A percentile compares a stretch with the other conserved stretches of the same genome.
Evolutionary conservation across 2,797 vertebrate species (phyloP).

Genomic region (Melanotaenia parkinsoni): DNA sequence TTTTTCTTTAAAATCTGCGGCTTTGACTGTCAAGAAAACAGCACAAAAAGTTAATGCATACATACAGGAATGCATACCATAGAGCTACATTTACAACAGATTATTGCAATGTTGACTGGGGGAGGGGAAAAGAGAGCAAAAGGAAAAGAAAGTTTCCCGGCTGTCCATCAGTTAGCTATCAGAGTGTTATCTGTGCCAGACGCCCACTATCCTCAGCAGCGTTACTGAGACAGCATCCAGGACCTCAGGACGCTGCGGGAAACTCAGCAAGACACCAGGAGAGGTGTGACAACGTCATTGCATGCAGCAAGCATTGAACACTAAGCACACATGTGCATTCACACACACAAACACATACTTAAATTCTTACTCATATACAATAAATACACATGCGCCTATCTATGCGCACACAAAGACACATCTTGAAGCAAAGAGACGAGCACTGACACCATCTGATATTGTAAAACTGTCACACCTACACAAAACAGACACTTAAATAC

Average conservation of each 20-base stretch:
- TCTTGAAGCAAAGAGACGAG: slow-evolving; percentile 57
- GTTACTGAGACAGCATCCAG: slow-evolving; percentile 80
- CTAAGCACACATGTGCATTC: slow-evolving; percentile 55
- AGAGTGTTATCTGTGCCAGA: slow-evolving; percentile 81
- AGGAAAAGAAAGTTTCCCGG: slow-evolving; percentile 72
- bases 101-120: slow-evolving; percentile 51
- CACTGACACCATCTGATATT: slow-evolving; percentile 72
- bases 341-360: slow-evolving; percentile 25
- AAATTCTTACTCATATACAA: slow-evolving; percentile 50
- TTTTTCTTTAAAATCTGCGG: slow-evolving; percentile 1
- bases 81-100: slow-evolving; percentile 59
- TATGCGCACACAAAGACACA: slow-evolving; percentile 38
- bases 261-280: slow-evolving; percentile 79
- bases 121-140: slow-evolving; percentile 42
- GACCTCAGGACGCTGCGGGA: slow-evolving; percentile 77
- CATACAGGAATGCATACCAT: slow-evolving; percentile 19
- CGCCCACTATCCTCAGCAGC: slow-evolving; percentile 79
- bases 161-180: slow-evolving; percentile 81
- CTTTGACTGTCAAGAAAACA: slow-evolving; percentile 35
- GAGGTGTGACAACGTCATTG: slow-evolving; percentile 80
- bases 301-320: slow-evolving; percentile 66
- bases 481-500: slow-evolving; percentile 60
- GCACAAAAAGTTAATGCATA: slow-evolving; percentile 21
- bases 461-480: slow-evolving; percentile 74
- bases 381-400: slow-evolving; percentile 35